A percentile compares a stretch with the other conserved stretches of the same genome.
phyloP scores from a whole-genome alignment of 2,888 invertebrate genomes.

The Steinernema scapterisci region DNA sequence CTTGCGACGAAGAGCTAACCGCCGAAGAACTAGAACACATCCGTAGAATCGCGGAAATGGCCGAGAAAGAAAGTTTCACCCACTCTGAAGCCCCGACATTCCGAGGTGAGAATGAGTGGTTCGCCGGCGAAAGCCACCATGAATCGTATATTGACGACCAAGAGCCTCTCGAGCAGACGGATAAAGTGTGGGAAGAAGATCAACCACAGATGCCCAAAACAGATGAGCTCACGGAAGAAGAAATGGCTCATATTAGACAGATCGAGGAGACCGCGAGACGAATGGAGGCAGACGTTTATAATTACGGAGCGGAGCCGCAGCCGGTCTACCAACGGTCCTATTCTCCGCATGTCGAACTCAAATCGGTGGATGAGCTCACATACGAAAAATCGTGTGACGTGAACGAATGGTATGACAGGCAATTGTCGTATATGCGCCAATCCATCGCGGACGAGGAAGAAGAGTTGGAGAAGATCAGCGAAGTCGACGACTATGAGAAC shows the following conservation, averaged over 20 bases:
- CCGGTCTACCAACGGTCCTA: not conserved
- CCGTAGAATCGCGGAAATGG: conserved; percentile 47
- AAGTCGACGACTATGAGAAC: conserved; percentile 1
- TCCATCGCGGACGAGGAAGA: conserved; percentile 51
- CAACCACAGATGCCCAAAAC: not conserved
- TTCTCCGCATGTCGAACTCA: conserved; percentile 19
- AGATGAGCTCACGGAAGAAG: conserved; percentile 36
- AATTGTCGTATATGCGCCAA: conserved; percentile 53
- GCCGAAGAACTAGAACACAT: conserved; percentile 60
- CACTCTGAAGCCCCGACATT: not conserved
- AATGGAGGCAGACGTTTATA: not conserved
- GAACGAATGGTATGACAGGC: conserved; percentile 51
- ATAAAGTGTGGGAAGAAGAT: not conserved
- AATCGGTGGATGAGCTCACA: conserved; percentile 30
- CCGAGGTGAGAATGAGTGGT: not conserved
- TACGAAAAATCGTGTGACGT: conserved; percentile 32
- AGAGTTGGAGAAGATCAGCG: not conserved
- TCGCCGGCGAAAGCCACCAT: not conserved
- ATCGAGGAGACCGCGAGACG: conserved; percentile 32
- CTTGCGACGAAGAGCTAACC: conserved; percentile 44
- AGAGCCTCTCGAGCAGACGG: not conserved
- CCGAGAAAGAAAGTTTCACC: conserved; percentile 35
- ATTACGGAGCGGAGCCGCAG: conserved; percentile 20
- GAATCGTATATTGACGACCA: not conserved
- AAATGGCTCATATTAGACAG: conserved; percentile 32